Conservation (phyloP, 1,140 invertebrate species). For the Harlomillsia oculata region DNA sequence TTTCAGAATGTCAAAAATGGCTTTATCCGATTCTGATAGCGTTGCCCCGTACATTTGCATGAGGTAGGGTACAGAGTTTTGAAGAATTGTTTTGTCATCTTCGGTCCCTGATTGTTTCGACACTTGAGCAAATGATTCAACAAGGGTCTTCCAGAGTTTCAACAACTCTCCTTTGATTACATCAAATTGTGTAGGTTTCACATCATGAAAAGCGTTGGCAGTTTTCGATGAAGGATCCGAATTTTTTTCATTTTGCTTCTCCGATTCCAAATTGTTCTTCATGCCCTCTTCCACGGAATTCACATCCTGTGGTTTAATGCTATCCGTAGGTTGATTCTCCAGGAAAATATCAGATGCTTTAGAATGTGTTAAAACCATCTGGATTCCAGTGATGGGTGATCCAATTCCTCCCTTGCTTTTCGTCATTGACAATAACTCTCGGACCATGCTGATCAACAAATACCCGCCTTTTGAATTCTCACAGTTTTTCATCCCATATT, state of each 20-base stretch:
- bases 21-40: constrained; percentile 14
- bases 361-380: constrained; percentile 21
- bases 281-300: no score
- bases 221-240: no score
- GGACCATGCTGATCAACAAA: not conserved
- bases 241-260: not conserved
- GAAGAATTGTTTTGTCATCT: constrained; percentile 15
- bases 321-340: constrained; percentile 3
- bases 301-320: not conserved
- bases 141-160: constrained; percentile 7
- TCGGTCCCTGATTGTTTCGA: constrained; percentile 9
- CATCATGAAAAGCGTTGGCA: no score
- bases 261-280: no score
- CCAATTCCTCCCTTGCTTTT: not conserved
- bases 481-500: constrained; percentile 13
- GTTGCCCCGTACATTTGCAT: constrained; percentile 30
- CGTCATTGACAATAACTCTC: not conserved
- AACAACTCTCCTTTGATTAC: constrained; percentile 9
- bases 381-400: constrained; percentile 10
- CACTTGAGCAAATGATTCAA: constrained; percentile 5
- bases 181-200: no score
- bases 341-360: constrained; percentile 16
- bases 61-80: constrained; percentile 24
- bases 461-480: not conserved
- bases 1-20: constrained; percentile 26